Evolutionary conservation across 2,113 vertebrate species (phyloP), one percentile per base, ranked within the genome.

Genomic region (Vidua chalybeata): DNA sequence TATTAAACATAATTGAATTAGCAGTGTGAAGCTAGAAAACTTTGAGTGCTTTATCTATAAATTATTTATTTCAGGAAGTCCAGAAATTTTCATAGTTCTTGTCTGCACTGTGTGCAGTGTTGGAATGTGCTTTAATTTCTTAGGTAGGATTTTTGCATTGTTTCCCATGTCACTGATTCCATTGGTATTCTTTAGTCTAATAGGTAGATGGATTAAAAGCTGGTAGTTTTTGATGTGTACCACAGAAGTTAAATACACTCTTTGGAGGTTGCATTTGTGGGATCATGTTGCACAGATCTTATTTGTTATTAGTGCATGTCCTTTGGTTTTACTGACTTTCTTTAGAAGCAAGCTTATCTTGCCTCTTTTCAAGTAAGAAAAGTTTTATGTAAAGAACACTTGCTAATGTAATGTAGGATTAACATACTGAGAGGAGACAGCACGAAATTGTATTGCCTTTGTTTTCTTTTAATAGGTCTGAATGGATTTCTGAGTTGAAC

Each of bases 401-500:
- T 85, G 52, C 19, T 77, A 39, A 33, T 73, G 10, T 59, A 66
- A 51, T 37, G 13, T 63, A n/a, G 30, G 41, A 45, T 48, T 67
- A 67, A 62, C 10, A 10, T 27, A 45, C 14, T 58, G 39, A 49
- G 23, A 13, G 4, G 10, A 37, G 33, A 14, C 33, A 84, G 18
- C n/a, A 45, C 8, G 33, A 45, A 28, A 28, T 80, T 74, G 21
- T 68, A 61, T 66, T 93, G 56, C 49, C 28, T 76, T 92, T 15
- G 20, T 79, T 51, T 59, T 12, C 10, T 92, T 96, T 79, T 76
- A 75, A 92, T 82, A 99, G 99, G 94, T 98, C 98, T 54, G 99
- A 99, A 83, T 99, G 99, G 99, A 99, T 98, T 94, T 98, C 98
- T 11, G 99, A 99, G 89, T 96, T 99, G 87, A 99, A 99, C 93